These are phyloP conservation scores for Phortica variegata DNA, from an alignment of 1,140 invertebrate genomes.

Conservation along the genomic window DNA sequence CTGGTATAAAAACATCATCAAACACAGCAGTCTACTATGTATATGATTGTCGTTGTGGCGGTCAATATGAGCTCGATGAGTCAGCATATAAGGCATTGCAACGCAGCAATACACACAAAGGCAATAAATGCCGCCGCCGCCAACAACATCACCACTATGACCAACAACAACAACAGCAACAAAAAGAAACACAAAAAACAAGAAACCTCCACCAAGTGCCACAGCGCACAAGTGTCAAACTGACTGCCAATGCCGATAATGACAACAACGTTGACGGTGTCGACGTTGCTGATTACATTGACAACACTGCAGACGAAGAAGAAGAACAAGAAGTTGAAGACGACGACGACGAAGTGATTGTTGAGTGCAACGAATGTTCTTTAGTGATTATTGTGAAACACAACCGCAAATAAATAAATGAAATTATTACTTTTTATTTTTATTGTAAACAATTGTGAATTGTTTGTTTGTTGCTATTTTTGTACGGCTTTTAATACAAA, in stretches of 20 bases:
- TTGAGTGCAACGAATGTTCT: conserved; percentile 54
- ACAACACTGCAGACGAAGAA: background rate
- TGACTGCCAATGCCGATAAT: background rate
- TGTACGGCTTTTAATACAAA: conserved; percentile 9
- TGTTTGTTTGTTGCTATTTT: conserved; percentile 11
- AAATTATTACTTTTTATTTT: background rate
- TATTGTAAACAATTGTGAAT: conserved; percentile 8
- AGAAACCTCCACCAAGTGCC: background rate
- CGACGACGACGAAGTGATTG: conserved; percentile 42
- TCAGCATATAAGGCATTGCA: conserved; percentile 26
- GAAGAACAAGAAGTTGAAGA: conserved; percentile 14
- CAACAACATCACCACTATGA: background rate
- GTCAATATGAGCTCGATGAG: conserved; percentile 47
- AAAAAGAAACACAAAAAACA: conserved; percentile 4
- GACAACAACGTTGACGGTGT: background rate
- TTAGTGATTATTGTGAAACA: conserved; percentile 47
- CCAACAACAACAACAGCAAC: background rate
- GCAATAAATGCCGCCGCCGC: background rate
- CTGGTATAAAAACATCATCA: conserved; percentile 3
- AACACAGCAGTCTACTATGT: conserved; percentile 29
- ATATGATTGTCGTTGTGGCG: conserved; percentile 52
- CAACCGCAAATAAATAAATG: conserved; percentile 10
- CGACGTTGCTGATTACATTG: background rate
- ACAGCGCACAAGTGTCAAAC: background rate
- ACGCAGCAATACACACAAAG: conserved; percentile 14